Percentiles rank a stretch among this genome's conserved stretches.
Conservation (phyloP, 2,888 invertebrate genomes). For the Philopedon plagiatum region DNA sequence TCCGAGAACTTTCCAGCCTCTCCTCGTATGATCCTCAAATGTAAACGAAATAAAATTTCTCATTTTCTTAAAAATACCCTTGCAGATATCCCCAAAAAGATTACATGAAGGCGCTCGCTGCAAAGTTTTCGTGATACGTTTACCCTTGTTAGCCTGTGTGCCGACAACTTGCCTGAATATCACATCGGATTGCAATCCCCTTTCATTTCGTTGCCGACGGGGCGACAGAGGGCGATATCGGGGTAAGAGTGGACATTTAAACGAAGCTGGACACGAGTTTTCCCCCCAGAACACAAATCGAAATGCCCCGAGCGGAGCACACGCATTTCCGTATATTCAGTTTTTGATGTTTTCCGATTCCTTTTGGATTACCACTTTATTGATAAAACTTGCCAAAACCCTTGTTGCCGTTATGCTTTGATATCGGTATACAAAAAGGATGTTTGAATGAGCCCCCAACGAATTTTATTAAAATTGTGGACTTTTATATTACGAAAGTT, state of each 20-base stretch:
- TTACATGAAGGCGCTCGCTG: not conserved
- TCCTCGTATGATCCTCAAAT: too few species aligned
- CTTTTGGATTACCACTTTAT: slow-evolving; percentile 24
- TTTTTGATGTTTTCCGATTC: slow-evolving; percentile 29
- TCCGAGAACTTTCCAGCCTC: too few species aligned
- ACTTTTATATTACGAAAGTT: not conserved
- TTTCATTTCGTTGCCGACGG: slow-evolving; percentile 52
- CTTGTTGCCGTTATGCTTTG: slow-evolving; percentile 14
- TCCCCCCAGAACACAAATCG: slow-evolving; percentile 30
- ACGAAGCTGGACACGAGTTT: slow-evolving; percentile 42
- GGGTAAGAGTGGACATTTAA: slow-evolving; percentile 43
- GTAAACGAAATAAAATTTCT: not conserved
- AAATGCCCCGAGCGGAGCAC: slow-evolving; percentile 28
- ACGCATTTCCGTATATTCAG: slow-evolving; percentile 21
- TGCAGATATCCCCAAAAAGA: slow-evolving; percentile 10
- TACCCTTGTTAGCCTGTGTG: slow-evolving; percentile 45
- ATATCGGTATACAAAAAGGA: slow-evolving; percentile 8
- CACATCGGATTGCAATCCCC: slow-evolving; percentile 65
- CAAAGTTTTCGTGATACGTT: slow-evolving; percentile 36
- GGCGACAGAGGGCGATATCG: too few species aligned
- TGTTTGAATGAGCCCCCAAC: not conserved
- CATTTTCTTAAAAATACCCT: slow-evolving; percentile 2
- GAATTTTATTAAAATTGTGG: slow-evolving; percentile 10
- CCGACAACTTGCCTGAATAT: slow-evolving; percentile 56
- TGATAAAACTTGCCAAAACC: slow-evolving; percentile 20